Evolutionary conservation across 2,888 invertebrate genomes (phyloP).

Genomic region (Phorcus lineatus): DNA sequence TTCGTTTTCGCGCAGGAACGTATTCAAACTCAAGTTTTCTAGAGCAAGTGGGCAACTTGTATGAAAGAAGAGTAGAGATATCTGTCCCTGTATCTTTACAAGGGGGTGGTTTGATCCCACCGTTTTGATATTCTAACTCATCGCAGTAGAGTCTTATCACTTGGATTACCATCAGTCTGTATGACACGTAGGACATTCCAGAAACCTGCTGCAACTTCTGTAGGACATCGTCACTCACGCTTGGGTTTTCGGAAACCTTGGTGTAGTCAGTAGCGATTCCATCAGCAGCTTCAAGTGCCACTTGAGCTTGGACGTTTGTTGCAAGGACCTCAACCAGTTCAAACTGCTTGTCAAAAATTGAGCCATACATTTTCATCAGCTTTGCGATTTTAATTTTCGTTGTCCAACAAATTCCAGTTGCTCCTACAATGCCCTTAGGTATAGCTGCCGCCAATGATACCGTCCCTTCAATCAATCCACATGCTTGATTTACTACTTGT

Average conservation of each 20-base stretch:
- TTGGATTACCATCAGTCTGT: neutral
- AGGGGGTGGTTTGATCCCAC: neutral
- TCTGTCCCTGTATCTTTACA: slow-evolving; percentile 14
- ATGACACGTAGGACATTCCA: slow-evolving; percentile 1
- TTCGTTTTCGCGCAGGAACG: neutral
- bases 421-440: neutral
- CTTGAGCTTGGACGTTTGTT: neutral
- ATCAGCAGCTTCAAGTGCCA: neutral
- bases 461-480: neutral
- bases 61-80: neutral
- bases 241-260: neutral
- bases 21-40: neutral
- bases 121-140: neutral
- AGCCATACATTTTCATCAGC: neutral
- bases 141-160: slow-evolving; percentile 1
- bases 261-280: neutral
- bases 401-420: neutral
- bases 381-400: neutral
- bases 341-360: slow-evolving; percentile 7
- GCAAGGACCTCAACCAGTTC: neutral
- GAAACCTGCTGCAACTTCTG: neutral
- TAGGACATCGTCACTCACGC: neutral
- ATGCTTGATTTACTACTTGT: neutral
- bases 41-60: neutral
- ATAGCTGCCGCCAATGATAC: neutral